These are phyloP conservation scores for Neotoma lepida DNA, from an alignment of 2,113 vertebrate genomes.

Conservation along the genomic window DNA sequence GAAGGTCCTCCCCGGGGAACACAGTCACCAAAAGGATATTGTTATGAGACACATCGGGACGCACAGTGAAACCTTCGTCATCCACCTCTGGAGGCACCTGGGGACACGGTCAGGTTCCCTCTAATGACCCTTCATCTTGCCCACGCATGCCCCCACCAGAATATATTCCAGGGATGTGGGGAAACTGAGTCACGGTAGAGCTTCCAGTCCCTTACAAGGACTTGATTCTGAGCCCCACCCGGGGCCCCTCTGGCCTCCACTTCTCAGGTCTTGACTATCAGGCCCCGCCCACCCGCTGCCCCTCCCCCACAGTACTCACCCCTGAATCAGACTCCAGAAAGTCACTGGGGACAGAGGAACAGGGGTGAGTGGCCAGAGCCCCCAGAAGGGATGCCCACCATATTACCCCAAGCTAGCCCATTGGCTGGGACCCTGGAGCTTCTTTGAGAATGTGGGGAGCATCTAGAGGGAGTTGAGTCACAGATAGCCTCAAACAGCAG, in stretches of 20 bases:
- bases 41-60: slow-evolving; percentile 88
- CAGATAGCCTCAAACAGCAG: not conserved
- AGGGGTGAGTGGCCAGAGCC: accelerated
- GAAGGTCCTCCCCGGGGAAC: not conserved
- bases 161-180: not conserved
- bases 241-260: not conserved
- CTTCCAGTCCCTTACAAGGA: not conserved
- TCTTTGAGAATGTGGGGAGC: too few relatives aligned
- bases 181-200: not conserved
- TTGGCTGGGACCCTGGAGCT: not conserved
- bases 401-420: not conserved
- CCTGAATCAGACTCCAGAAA: slow-evolving; percentile 76
- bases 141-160: not conserved
- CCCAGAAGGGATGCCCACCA: not conserved
- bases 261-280: not conserved
- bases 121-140: not conserved
- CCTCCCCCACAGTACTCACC: slow-evolving; percentile 79
- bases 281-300: accelerated
- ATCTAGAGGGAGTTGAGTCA: not conserved
- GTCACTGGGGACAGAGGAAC: slow-evolving; percentile 78
- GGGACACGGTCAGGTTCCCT: not conserved
- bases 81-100: slow-evolving; percentile 94
- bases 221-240: not conserved
- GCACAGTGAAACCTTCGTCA: slow-evolving; percentile 95
- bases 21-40: slow-evolving; percentile 90